Base-by-base conservation (phyloP, 2,797 vertebrate genomes). In the Heterohyrax brucei region DNA sequence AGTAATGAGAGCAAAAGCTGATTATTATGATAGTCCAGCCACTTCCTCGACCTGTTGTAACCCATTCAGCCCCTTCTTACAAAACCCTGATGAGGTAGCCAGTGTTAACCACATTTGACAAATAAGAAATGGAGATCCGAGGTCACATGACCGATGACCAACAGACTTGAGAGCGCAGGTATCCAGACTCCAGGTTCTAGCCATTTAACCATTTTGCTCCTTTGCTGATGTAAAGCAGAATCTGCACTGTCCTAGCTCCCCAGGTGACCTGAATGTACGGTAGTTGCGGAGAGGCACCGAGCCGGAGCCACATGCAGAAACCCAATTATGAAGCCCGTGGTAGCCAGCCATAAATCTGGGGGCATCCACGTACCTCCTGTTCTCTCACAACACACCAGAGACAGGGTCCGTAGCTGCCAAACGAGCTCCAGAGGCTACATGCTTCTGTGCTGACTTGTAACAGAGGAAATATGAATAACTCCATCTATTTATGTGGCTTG, bases 401-500 rank as follows among this genome's bases (percentile, higher is more conserved):
- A 12, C 56, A 64, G 6, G 18, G 22, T 21, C 14, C 19, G 24
- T 10, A 3, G 61, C 39, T 33, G 68, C 30, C 44, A 62, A 28
- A 62, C 10, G 2, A 9, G 62, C 10, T 22, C 16, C 53, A 21
- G 24, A 4, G 26, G 8, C 44, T 8, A 13, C 18, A 0, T 13
- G 64, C 10, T 5, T 76, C 50, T 0, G 1, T 9, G 28, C 12
- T 30, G 50, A 14, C 26, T 70, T 80, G 1, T 5, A 44, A 8
- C 0, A 13, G 50, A 73, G 61, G 6, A 4, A 72, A 21, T 10
- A 44, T 6, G 5, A 50, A 26, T 7, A 1, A n/a, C 48, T 24
- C 5, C 62, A 59, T 5, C 14, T 1, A 2, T 21, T 28, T 0
- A 1, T 1, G 14, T n/a, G n/a, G n/a, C n/a, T n/a, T n/a, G n/a